These are phyloP conservation scores for Orthochromis malagaraziensis DNA, from an alignment of 2,113 vertebrate genomes.

Conservation along the genomic window DNA sequence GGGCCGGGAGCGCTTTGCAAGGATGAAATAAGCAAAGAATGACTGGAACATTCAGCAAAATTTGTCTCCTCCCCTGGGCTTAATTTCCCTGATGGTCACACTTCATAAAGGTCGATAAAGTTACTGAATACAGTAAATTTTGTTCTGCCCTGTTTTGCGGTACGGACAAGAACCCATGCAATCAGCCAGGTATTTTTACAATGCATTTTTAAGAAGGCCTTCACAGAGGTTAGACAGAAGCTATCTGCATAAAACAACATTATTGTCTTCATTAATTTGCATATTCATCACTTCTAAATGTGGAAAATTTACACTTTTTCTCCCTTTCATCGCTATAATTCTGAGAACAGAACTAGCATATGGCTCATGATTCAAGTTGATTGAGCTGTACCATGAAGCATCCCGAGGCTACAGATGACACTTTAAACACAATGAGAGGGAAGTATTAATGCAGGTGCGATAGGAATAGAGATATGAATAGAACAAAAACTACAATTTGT, in stretches of 20 bases:
- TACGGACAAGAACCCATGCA: neutral
- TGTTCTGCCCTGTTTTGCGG: neutral
- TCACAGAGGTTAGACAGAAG: neutral
- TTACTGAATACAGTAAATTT: neutral
- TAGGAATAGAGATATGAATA: neutral
- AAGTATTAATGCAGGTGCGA: neutral
- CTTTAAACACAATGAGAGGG: neutral
- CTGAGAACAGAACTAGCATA: neutral
- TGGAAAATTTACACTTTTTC: neutral
- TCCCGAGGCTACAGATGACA: neutral
- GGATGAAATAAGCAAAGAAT: neutral
- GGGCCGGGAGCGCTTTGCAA: neutral
- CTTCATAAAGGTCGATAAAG: neutral
- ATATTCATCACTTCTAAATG: slow-evolving; percentile 33
- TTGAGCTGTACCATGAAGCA: neutral
- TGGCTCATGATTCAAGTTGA: neutral
- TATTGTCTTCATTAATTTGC: neutral
- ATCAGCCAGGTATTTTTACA: neutral
- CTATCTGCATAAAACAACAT: neutral
- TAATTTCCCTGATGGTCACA: neutral
- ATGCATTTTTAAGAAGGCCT: neutral
- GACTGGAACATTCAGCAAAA: neutral
- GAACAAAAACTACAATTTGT: neutral
- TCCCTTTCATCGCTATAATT: neutral
- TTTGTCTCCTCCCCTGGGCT: neutral